A percentile compares a stretch with the other conserved stretches of the same genome.
These are phyloP conservation scores for Porites divaricata DNA, from an alignment of 92 coral and sea anemone species.

Conservation along the genomic window DNA sequence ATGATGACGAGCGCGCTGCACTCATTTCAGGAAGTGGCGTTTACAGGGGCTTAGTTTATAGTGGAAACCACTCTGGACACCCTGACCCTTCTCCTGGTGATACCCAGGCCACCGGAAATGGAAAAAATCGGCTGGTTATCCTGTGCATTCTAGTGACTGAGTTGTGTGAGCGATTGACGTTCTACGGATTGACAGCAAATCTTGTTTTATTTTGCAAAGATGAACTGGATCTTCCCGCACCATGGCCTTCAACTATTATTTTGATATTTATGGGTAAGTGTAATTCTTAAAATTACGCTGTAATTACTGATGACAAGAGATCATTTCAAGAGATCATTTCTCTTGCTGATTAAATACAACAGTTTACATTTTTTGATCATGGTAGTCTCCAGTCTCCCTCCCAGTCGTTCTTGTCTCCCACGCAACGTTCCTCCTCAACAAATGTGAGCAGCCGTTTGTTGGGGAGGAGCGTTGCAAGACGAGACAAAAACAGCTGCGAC, in stretches of 20 bases:
- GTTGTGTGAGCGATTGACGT: conserved; percentile 88
- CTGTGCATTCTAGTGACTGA: conserved; percentile 86
- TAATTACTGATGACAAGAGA: conserved; percentile 75
- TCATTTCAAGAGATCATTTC: conserved; percentile 45
- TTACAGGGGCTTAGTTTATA: too few relatives aligned
- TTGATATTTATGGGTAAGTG: conserved; percentile 79
- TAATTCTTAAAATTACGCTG: too few relatives aligned
- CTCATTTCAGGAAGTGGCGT: background rate
- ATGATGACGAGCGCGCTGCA: background rate
- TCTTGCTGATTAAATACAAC: conserved; percentile 70
- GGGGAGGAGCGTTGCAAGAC: too few relatives aligned
- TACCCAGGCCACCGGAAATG: background rate
- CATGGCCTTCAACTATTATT: conserved; percentile 74
- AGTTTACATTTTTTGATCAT: background rate
- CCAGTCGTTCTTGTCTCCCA: too few relatives aligned
- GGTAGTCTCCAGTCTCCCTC: too few relatives aligned
- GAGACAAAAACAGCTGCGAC: too few relatives aligned
- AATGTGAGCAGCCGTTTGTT: too few relatives aligned
- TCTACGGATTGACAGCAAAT: conserved; percentile 87
- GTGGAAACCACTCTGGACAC: too few relatives aligned
- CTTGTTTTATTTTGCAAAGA: conserved; percentile 70
- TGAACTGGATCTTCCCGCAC: conserved; percentile 36
- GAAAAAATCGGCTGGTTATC: conserved; percentile 43
- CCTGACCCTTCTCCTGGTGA: too few relatives aligned
- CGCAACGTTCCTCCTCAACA: too few relatives aligned